A percentile compares a stretch with the other conserved stretches of the same genome.
phyloP scores from a whole-genome alignment of 2,113 vertebrate genomes.

The Pelodiscus sinensis region DNA sequence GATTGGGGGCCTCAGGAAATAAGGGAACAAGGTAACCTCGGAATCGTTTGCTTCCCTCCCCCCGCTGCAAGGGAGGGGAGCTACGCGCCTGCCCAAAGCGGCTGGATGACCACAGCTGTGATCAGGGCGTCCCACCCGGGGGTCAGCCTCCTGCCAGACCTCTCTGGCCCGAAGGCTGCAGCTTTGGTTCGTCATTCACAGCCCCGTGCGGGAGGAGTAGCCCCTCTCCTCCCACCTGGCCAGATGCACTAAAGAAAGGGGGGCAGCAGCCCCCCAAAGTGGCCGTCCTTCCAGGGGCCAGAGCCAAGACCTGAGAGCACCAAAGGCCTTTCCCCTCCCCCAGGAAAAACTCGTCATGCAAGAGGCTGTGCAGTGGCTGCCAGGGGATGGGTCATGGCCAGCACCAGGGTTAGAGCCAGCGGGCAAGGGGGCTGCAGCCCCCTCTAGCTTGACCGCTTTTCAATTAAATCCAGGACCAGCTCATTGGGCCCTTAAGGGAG shows the following conservation, averaged over 20 bases:
- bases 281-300: background rate
- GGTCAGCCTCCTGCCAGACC: background rate
- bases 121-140: background rate
- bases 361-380: background rate
- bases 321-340: too few relatives aligned
- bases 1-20: background rate
- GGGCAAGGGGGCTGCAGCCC: too few relatives aligned
- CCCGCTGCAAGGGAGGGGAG: background rate
- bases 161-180: background rate
- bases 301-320: background rate
- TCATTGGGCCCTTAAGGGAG: too few relatives aligned
- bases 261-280: background rate
- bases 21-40: background rate
- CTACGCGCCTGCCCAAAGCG: background rate
- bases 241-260: background rate
- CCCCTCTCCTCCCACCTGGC: background rate
- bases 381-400: background rate
- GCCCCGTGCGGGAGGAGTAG: background rate
- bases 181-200: background rate
- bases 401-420: background rate
- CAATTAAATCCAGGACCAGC: too few relatives aligned
- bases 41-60: background rate
- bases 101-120: background rate
- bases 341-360: background rate
- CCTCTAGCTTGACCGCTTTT: too few relatives aligned